Evolutionary conservation across 2,888 invertebrate species (phyloP).

Genomic region (Macrosiphum euphorbiae): DNA sequence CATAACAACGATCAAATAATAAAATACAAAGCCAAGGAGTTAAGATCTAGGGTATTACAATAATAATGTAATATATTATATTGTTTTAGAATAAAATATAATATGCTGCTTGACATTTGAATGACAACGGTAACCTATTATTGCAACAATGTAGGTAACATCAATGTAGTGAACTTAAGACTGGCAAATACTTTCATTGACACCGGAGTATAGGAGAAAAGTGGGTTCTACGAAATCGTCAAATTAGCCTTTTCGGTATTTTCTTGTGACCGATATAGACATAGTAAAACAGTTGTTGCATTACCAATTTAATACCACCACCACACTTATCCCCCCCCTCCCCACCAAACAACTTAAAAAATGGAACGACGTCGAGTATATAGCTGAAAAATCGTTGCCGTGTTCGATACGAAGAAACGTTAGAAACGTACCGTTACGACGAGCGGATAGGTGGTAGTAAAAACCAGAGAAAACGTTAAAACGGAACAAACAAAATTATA

Average conservation of each 20-base stretch:
- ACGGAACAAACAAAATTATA: background rate
- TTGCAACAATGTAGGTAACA: background rate
- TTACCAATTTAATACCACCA: background rate
- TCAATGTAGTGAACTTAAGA: background rate
- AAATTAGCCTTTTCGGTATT: background rate
- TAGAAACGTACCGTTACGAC: background rate
- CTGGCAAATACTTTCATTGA: background rate
- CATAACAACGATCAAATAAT: background rate
- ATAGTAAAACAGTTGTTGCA: background rate
- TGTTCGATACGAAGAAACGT: background rate
- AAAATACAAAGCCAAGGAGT: background rate
- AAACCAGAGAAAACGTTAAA: background rate
- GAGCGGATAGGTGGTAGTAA: background rate
- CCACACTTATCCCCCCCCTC: background rate
- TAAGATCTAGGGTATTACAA: background rate
- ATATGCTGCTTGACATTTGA: background rate
- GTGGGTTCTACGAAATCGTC: background rate
- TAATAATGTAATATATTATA: background rate
- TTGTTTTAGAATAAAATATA: background rate
- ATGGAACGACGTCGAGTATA: background rate
- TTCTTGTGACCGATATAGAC: background rate
- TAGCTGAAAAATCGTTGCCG: background rate
- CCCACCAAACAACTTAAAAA: background rate
- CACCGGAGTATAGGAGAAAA: background rate
- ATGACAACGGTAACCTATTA: background rate